Base-by-base conservation (phyloP, 1,140 invertebrate species). In the Dryas iulia region DNA sequence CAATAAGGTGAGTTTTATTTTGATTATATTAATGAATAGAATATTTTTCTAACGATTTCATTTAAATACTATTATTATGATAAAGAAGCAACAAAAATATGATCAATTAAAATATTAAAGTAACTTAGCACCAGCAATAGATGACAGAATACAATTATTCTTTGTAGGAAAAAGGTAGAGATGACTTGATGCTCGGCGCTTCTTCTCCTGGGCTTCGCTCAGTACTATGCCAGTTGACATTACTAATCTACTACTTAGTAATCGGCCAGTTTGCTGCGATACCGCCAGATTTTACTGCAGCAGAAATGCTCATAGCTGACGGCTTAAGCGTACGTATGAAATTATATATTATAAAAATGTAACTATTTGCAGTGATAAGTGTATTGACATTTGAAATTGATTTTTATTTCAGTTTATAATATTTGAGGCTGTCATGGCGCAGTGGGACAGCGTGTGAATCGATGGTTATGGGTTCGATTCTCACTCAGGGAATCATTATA, bases 161-260 rank as follows among this genome's bases (percentile, higher is more conserved):
- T 47, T 47, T 21, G 39, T 47, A 96, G 96, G 92, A 93, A 71
- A 88, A 94, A 66, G 97, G 97, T 6, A 84, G 98, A n/a, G 78
- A 89, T 3, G 96, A 98, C 79, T 90, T 99, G 2, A 87, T 95
- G 69, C 91, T 92, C 21, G 97, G 96, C 0, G 96, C 95, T 71
- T 83, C 93, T 10, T 93, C 96, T 39, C 92, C 94, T 35, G 97
- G 97, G 21, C 86, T 98, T 18, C 93, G 97, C 12, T 96, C 97
- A 67, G 94, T 98, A n/a, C 87, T 98, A 0, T 98, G 97, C 86
- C 94, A 96, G 6, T 94, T 98, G 79, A 95, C 96, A 0, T 91
- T 98, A 1, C 91, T 98, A 1, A 95, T 94, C 0, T 98, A 98
- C 85, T 95, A 98, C 87, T 93, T 98, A 12, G 94, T 98, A 58